Evolutionary conservation across 2,113 vertebrate species (phyloP), one percentile per base, ranked within the genome.

Genomic region (Xyliphius kryptos): DNA sequence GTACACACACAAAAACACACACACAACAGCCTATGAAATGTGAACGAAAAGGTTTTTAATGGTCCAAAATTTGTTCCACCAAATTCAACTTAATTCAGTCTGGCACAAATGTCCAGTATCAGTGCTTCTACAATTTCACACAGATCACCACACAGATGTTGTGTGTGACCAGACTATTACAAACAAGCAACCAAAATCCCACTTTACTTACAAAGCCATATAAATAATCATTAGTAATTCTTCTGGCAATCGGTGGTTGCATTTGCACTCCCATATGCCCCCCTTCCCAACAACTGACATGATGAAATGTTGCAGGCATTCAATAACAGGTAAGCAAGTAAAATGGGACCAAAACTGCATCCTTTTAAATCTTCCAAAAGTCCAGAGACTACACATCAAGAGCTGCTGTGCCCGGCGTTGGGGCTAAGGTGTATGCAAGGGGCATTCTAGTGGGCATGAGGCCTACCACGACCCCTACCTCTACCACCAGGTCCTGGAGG

Each of bases 401-500:
- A 12, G 8, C 68, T 70, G 59, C 47, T 53, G 32, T 43, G 52
- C 48, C 55, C 72, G 71, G 61, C 68, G 46, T 55, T 66, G 52
- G 44, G 11, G 11, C 11, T 5, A 43, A 26, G 16, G 15, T 68
- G 37, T n/a, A 59, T 53, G 41, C 36, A 10, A 19, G 6, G 19
- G 36, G 43, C 3, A 22, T 40, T 41, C 65, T 84, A 90, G 61
- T 87, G 88, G 67, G 86, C 89, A 2, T 92, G 92, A 14, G 88
- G 84, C 5, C 86, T 68, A 46, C 70, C 89, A 0, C 90, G 88
- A 2, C 86, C 88, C 0, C 92, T 69, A 11, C 92, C 91, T 1
- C 90, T 82, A 1, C 77, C 85, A 0, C 54, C 58, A 0, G 80
- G 76, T 0, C 65, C 82, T n/a, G n/a, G n/a, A 0, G 89, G 82